A percentile compares a stretch with the other conserved stretches of the same genome.
These are phyloP conservation scores for Eupithecia exiguata DNA, from an alignment of 2,888 invertebrate genomes.

Conservation along the genomic window DNA sequence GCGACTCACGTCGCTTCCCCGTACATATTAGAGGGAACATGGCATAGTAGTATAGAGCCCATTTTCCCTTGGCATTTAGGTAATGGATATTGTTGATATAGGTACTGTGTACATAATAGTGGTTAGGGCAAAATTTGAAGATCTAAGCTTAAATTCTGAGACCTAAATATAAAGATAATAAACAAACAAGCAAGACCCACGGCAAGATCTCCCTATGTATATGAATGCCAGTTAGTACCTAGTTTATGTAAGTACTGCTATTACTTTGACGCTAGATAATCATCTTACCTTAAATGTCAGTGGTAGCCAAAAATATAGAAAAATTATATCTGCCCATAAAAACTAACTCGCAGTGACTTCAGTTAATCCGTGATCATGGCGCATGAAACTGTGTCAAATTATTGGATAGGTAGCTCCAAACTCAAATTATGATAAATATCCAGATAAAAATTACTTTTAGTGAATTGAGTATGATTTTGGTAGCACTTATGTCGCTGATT, in stretches of 20 bases:
- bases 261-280: not conserved
- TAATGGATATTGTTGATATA: conserved; percentile 44
- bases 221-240: not conserved
- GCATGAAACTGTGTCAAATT: too few relatives aligned
- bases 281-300: too few relatives aligned
- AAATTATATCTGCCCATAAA: too few relatives aligned
- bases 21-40: conserved; percentile 32
- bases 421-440: too few relatives aligned
- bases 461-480: not conserved
- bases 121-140: not conserved
- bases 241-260: not conserved
- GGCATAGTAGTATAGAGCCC: conserved; percentile 25
- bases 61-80: conserved; percentile 37
- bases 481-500: too few relatives aligned
- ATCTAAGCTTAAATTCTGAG: not conserved
- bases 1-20: conserved; percentile 46
- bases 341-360: too few relatives aligned
- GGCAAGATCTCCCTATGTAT: not conserved
- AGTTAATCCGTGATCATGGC: too few relatives aligned
- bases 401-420: too few relatives aligned
- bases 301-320: too few relatives aligned
- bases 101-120: conserved; percentile 16
- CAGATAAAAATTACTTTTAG: too few relatives aligned
- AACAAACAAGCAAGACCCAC: not conserved
- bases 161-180: not conserved